Evolutionary conservation across 2,113 vertebrate species (phyloP).

Genomic region (Osmerus mordax): DNA sequence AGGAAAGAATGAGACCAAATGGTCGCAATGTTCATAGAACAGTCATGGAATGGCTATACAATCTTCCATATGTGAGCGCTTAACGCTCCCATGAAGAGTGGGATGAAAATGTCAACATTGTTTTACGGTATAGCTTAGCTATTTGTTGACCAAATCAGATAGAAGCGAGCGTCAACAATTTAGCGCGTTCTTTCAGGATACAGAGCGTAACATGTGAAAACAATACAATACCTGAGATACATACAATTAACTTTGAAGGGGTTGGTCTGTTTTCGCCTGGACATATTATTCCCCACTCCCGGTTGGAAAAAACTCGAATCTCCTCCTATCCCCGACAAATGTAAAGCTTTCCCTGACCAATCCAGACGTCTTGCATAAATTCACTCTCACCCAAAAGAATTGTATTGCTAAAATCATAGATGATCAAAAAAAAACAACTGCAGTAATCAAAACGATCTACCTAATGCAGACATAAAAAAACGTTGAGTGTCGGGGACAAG

Average conservation of each 20-base stretch:
- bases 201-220: constrained; percentile 34
- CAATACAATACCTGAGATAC: constrained; percentile 68
- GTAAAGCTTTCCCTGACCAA: constrained; percentile 26
- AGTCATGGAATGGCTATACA: no score
- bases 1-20: no score
- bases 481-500: constrained; percentile 10
- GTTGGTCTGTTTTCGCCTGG: constrained; percentile 80
- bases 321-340: constrained; percentile 54
- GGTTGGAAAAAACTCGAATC: constrained; percentile 49
- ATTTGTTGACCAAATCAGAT: not conserved
- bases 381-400: constrained; percentile 19
- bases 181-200: not conserved
- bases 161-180: not conserved
- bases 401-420: constrained; percentile 13
- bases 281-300: constrained; percentile 72
- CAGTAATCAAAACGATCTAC: constrained; percentile 26
- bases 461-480: constrained; percentile 29
- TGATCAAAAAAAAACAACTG: constrained; percentile 19
- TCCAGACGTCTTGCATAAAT: constrained; percentile 48
- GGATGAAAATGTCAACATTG: no score
- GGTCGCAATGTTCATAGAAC: no score
- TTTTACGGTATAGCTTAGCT: no score
- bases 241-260: constrained; percentile 83
- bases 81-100: no score
- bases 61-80: no score